Conservation (phyloP, 2,888 invertebrate species). For the Plebejus anna region DNA sequence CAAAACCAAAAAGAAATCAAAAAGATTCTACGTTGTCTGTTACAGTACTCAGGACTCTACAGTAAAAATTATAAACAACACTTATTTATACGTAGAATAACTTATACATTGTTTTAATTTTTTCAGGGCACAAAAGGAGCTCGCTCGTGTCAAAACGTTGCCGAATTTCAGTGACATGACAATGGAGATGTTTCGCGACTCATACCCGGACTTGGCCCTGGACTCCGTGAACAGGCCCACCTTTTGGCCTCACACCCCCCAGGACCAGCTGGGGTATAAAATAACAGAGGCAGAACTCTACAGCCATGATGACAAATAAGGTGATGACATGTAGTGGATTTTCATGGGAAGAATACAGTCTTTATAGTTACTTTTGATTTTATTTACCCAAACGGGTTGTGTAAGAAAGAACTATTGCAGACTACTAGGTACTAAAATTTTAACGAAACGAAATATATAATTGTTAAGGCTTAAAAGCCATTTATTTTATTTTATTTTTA, state of each 20-base stretch:
- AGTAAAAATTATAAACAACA: no score
- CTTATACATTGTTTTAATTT: not conserved
- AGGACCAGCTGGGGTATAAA: conserved; percentile 59
- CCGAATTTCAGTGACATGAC: conserved; percentile 63
- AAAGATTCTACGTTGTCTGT: no score
- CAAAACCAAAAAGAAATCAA: no score
- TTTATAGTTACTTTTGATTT: not conserved
- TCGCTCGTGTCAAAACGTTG: conserved; percentile 52
- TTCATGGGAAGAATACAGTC: not conserved
- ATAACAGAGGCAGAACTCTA: conserved; percentile 43
- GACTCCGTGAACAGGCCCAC: conserved; percentile 58
- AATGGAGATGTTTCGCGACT: conserved; percentile 57
- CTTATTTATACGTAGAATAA: no score
- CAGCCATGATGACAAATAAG: conserved; percentile 32
- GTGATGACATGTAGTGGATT: not conserved
- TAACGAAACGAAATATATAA: not conserved
- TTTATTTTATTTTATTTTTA: no score
- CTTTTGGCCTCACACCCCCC: conserved; percentile 65
- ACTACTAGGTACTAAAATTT: not conserved
- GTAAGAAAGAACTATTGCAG: not conserved
- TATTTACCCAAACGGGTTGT: not conserved
- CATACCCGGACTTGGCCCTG: conserved; percentile 51
- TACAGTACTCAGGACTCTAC: not conserved
- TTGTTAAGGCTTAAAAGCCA: not conserved
- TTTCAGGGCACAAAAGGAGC: conserved; percentile 48